These are phyloP conservation scores for Sebastes cheni DNA, from an alignment of 2,797 vertebrate genomes.

Conservation along the genomic window DNA sequence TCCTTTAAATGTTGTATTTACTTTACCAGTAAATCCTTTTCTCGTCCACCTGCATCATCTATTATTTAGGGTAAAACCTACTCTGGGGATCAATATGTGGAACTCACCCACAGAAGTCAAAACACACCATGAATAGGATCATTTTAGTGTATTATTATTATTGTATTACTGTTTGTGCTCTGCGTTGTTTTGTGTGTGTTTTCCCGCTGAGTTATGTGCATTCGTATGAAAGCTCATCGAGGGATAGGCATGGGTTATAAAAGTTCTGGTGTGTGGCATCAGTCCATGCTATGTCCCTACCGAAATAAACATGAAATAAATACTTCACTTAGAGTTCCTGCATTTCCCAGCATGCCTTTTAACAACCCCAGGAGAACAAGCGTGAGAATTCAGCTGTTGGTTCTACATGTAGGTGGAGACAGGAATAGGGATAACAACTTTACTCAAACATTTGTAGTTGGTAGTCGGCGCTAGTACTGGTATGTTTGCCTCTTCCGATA, in stretches of 20 bases:
- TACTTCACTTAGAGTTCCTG: conserved; percentile 12
- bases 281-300: not conserved
- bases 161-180: not conserved
- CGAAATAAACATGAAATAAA: conserved; percentile 31
- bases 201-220: not conserved
- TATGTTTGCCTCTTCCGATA: not conserved
- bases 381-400: conserved; percentile 31
- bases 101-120: not conserved
- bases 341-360: conserved; percentile 61
- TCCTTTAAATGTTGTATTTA: not conserved
- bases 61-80: not conserved
- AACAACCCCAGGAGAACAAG: conserved; percentile 28
- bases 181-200: not conserved
- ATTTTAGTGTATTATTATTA: not conserved
- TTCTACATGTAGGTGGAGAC: conserved; percentile 53
- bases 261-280: not conserved
- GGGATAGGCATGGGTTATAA: not conserved
- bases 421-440: conserved; percentile 42
- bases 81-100: not conserved
- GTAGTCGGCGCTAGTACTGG: not conserved
- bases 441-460: not conserved
- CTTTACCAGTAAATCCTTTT: not conserved
- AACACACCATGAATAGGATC: no score
- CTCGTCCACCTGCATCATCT: not conserved
- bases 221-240: not conserved